Base-by-base conservation (phyloP, 1,140 invertebrate species). In the Aphaenogaster floridana region DNA sequence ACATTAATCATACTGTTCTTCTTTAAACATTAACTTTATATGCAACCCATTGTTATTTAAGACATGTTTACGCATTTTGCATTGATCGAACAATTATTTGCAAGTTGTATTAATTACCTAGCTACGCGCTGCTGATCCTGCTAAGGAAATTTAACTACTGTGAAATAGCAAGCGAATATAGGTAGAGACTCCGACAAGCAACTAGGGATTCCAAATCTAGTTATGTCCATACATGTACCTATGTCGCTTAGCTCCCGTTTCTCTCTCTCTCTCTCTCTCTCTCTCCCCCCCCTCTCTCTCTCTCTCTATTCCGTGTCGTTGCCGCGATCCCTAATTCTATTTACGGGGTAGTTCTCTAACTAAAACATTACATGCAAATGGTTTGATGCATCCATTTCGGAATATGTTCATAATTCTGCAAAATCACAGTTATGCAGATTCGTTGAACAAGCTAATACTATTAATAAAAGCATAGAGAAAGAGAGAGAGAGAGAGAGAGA, bases 241-340 rank as follows among this genome's bases (percentile, higher is more conserved):
- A 84, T 90, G 88, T 90, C 89, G 69, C 86, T 90, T 85, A 89
- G 64, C 72, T 39, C 61, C 36, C 54, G 84, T 77, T 64, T 61
- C 88, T 17, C 63, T 66, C 88, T 90, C 85, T 36, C 61, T 68
- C n/a, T 21, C 77, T 48, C 84, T 21, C 63, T 87, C 85, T 89
- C 89, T 72, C n/a, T n/a, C n/a, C n/a, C n/a, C n/a, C n/a, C n/a
- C n/a, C n/a, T n/a, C n/a, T n/a, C n/a, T 21, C 77, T 48, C 84
- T 21, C 63, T 87, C 85, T 89, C 89, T 72, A 54, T 68, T 61
- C 48, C 59, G 36, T 54, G 57, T 54, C 59, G 88, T 87, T 90
- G 63, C 88, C 52, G 63, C 88, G 74, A 90, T 85, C 89, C 54
- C 89, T 90, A 90, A 90, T 90, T 90, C 78, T 81, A 87, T 90